Evolutionary conservation across 2,113 vertebrate genomes (phyloP).

Genomic region (Triplophysa dalaica): DNA sequence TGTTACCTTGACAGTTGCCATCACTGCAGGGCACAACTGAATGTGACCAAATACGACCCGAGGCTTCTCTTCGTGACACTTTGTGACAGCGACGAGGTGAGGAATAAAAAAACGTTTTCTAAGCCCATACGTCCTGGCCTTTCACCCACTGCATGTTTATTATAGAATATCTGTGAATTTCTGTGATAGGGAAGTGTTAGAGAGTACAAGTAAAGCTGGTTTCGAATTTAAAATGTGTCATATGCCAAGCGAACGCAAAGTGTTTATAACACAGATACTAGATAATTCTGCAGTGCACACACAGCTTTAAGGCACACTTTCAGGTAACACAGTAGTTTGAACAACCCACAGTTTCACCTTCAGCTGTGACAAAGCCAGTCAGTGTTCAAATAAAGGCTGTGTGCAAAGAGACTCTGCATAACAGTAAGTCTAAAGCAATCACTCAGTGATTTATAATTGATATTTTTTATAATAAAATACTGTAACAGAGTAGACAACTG

Average conservation of each 20-base stretch:
- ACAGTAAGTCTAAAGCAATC: too few relatives aligned
- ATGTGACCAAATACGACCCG: neutral
- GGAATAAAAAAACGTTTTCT: neutral
- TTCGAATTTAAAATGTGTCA: neutral
- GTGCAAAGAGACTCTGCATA: too few relatives aligned
- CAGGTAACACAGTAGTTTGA: neutral
- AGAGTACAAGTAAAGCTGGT: neutral
- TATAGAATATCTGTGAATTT: neutral
- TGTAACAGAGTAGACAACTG: too few relatives aligned
- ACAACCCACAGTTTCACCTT: neutral
- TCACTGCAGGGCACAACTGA: neutral
- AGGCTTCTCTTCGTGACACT: neutral
- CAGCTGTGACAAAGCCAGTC: constrained; percentile 2
- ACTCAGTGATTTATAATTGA: too few relatives aligned
- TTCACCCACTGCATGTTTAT: neutral
- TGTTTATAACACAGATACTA: neutral
- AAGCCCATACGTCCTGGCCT: neutral
- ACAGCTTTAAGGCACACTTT: neutral
- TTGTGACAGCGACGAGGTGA: neutral
- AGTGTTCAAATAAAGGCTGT: neutral
- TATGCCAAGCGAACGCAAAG: neutral
- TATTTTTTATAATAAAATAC: too few relatives aligned
- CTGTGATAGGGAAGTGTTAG: neutral
- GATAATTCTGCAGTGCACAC: neutral
- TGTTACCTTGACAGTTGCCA: neutral